These are phyloP conservation scores for Hedya salicella DNA, from an alignment of 2,888 invertebrate genomes.

Conservation along the genomic window DNA sequence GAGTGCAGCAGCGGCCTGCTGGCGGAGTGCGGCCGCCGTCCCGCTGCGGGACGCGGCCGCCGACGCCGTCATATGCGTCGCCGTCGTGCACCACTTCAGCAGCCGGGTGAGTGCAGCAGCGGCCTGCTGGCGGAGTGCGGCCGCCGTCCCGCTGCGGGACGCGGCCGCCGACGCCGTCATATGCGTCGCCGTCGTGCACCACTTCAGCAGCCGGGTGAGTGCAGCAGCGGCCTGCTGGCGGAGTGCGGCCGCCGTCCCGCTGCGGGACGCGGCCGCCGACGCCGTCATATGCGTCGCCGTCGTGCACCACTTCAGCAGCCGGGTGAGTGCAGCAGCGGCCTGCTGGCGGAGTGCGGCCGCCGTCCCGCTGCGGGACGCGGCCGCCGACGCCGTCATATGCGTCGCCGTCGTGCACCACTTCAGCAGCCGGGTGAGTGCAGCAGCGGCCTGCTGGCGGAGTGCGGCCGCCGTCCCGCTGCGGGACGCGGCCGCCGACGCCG, in stretches of 20 bases:
- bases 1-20: no score
- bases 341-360: no score
- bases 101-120: no score
- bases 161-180: constrained; percentile 90
- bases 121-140: no score
- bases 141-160: constrained; percentile 59
- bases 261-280: no score
- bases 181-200: constrained; percentile 96
- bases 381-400: not conserved
- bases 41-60: constrained; percentile 57
- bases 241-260: no score
- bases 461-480: no score
- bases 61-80: constrained; percentile 89
- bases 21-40: no score
- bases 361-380: not conserved
- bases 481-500: constrained; percentile 81
- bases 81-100: constrained; percentile 83
- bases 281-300: constrained; percentile 4
- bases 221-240: no score
- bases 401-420: constrained; percentile 77
- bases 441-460: no score
- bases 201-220: constrained; percentile 58
- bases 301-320: not conserved
- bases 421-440: no score
- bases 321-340: no score